phyloP scores from a whole-genome alignment of 2,113 vertebrate genomes.

The Chrysochloris asiatica region DNA sequence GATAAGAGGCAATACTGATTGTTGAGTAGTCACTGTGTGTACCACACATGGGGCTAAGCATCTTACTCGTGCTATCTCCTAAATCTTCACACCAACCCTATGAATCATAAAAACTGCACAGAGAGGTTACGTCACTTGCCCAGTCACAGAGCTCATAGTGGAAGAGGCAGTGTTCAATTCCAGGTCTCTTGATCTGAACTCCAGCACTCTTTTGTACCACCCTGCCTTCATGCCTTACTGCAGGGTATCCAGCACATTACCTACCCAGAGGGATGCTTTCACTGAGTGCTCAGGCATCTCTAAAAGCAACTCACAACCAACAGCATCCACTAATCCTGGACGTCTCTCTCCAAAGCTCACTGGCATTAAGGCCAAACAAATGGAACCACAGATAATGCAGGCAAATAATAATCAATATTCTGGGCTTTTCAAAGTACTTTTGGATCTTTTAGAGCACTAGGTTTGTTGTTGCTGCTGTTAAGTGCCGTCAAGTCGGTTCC shows the following conservation, averaged over 20 bases:
- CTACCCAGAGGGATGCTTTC: background rate
- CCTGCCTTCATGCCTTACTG: background rate
- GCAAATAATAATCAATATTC: background rate
- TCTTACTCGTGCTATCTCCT: background rate
- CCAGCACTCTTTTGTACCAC: background rate
- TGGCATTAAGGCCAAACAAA: background rate
- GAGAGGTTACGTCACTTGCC: conserved; percentile 30
- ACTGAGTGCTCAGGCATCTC: background rate
- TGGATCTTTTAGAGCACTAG: conserved; percentile 1
- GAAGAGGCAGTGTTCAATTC: conserved; percentile 1
- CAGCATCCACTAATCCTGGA: background rate
- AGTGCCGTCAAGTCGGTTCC: too few species aligned
- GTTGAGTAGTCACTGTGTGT: background rate
- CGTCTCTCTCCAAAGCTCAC: background rate
- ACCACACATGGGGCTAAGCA: background rate
- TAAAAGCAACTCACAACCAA: background rate
- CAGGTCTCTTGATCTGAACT: background rate
- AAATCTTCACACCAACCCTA: background rate
- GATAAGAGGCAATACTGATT: background rate
- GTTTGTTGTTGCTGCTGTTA: too few species aligned
- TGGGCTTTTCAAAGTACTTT: conserved; percentile 16
- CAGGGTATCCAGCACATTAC: background rate
- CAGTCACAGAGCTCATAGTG: background rate
- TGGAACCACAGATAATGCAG: background rate
- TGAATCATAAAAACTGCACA: background rate